Base-by-base conservation (phyloP, 2,797 vertebrate species). In the Cossypha polioptera region DNA sequence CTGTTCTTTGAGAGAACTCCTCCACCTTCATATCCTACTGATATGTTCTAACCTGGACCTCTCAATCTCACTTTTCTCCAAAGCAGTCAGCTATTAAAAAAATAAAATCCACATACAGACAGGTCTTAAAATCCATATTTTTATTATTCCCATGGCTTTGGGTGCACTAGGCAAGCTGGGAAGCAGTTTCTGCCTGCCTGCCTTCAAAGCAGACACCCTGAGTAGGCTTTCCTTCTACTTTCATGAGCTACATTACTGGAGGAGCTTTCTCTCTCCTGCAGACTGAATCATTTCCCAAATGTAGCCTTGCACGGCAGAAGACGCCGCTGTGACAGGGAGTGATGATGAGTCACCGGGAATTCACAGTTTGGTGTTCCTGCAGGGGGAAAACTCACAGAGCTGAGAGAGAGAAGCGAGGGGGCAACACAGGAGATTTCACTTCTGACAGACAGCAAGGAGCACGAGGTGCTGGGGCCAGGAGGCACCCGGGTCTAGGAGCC, bases 251-350 rank as follows among this genome's bases (percentile, higher is more conserved):
- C 68, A 88, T 84, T 66, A 54, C 72, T 69, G 81, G 48, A 84
- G 77, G 67, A 81, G 58, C 91, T 81, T 92, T 75, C 90, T 93
- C 80, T 67, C 89, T 97, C 88, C 69, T 61, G 96, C 95, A 95
- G 91, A 95, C 90, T 96, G 95, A 96, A 97, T 96, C 94, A 93
- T 91, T 97, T 97, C 97, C 95, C 94, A 95, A 95, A 96, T 89
- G 97, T 43, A 97, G 96, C 95, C 86, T 89, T 78, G 94, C 83
- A 92, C 33, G 74, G 94, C 89, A 96, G 86, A 95, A 97, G 94
- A 92, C 73, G 21, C 75, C 2, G 74, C 95, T 88, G 91, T 96
- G 94, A 89, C 61, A 94, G 92, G 73, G 89, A 98, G 86, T 54
- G 95, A 94, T 31, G 90, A 90, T 97, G 97, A 97, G 95, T 97